Conservation (phyloP, 64 coral and sea anemone genomes). For the Porites australiensis region DNA sequence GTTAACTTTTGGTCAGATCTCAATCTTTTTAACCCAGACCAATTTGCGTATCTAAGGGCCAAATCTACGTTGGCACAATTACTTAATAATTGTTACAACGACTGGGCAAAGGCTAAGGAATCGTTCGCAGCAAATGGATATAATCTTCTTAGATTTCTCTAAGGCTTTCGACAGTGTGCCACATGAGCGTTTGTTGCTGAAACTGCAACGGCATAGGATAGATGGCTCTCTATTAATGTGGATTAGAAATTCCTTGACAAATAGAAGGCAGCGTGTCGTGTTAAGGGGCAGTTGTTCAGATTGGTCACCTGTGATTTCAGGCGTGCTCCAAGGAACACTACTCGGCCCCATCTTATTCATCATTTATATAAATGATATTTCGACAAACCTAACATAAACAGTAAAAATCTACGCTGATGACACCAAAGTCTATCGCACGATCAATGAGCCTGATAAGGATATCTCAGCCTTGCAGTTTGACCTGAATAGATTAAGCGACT, state of each 20-base stretch:
- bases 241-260: neutral
- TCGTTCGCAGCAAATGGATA: neutral
- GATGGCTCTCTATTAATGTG: neutral
- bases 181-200: conserved; percentile 3
- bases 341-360: neutral
- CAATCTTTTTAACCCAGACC: conserved; percentile 20
- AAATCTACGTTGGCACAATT: conserved; percentile 24
- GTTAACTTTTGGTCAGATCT: conserved; percentile 22
- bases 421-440: conserved; percentile 1
- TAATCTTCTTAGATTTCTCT: conserved; percentile 15
- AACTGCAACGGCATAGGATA: neutral
- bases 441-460: conserved; percentile 2
- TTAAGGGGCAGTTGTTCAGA: neutral
- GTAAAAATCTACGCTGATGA: neutral
- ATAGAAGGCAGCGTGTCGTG: conserved; percentile 12
- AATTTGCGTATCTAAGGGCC: conserved; percentile 27
- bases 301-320: neutral
- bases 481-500: conserved; percentile 14
- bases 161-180: conserved; percentile 48
- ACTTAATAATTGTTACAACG: neutral
- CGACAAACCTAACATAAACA: neutral
- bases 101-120: conserved; percentile 24
- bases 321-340: neutral
- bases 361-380: neutral
- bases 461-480: conserved; percentile 19